Percentiles rank a stretch among this genome's conserved stretches.
Conservation (phyloP, 1,140 invertebrate species). For the Stenopsyche tienmushanensis region DNA sequence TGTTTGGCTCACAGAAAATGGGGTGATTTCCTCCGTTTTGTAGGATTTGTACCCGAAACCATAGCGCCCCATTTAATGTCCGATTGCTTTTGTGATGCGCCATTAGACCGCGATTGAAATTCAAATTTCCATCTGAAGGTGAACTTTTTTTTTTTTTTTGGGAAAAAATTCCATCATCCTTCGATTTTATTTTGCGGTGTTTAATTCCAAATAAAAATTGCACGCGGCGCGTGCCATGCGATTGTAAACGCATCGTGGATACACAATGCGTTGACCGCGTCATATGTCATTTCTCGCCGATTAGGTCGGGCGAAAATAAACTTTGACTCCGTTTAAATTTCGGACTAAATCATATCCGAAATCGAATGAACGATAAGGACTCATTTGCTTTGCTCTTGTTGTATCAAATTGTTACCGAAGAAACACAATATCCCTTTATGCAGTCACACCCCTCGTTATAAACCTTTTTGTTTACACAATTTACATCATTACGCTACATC, state of each 20-base stretch:
- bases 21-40: too few species aligned
- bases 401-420: not conserved
- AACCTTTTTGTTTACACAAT: conserved; percentile 12
- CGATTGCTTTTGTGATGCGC: too few species aligned
- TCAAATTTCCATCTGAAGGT: too few species aligned
- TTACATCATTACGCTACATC: conserved; percentile 13
- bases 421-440: not conserved
- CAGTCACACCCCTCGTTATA: conserved; percentile 24
- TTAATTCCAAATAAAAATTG: too few species aligned
- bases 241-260: not conserved
- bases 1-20: too few species aligned
- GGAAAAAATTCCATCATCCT: too few species aligned
- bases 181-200: too few species aligned
- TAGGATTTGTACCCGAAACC: too few species aligned
- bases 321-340: not conserved
- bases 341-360: too few species aligned
- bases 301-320: not conserved
- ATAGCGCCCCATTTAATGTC: too few species aligned
- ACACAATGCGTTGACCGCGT: not conserved
- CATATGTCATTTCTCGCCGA: not conserved
- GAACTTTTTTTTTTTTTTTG: too few species aligned
- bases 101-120: too few species aligned
- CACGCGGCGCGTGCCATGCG: not conserved
- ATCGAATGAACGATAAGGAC: not conserved
- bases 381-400: not conserved